Base-by-base conservation (phyloP, 2,113 vertebrate species). In the Syrmaticus mikado region DNA sequence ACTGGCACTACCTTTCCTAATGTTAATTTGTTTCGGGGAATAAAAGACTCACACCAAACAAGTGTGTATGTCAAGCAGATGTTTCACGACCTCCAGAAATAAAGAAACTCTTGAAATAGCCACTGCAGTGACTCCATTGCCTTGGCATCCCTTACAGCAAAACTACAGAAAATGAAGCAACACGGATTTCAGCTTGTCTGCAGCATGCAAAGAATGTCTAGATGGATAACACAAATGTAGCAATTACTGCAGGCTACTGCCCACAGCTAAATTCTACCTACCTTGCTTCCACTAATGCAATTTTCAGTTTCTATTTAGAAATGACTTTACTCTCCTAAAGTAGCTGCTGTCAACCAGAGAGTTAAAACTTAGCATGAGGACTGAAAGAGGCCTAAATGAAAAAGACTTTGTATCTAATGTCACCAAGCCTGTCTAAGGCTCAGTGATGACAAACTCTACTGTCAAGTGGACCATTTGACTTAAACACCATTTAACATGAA, bases 221-320 rank as follows among this genome's bases (percentile, higher is more conserved):
- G 66, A 45, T 1, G 8, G 55, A 41, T 38, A 83, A n/a, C 15
- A 72, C 46, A 72, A 72, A 72, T 16, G 53, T 0, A 71, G 6
- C 9, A 18, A 78, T 28, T 67, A 11, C 45, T 34, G 12, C 36
- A 74, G 81, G 46, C 41, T 77, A 16, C 53, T 52, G 21, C 72
- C 11, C 27, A 11, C 22, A 57, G 82, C 25, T 45, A 62, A 85
- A 80, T 77, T 77, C 68, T 38, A 40, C 45, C 50, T 74, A 57
- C 38, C 28, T 78, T 21, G 16, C 16, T 81, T 68, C 25, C 57
- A 84, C 8, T 0, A 71, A 19, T 6, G 12, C 4, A 16, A 34
- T 67, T 52, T 81, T 84, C 50, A 68, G 34, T 22, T 75, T 84
- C 38, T 57, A 21, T 16, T 71, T 60, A 74, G 46, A 86, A 83